Conservation (phyloP, 2,113 vertebrate species). For the Sminthopsis crassicaudata region DNA sequence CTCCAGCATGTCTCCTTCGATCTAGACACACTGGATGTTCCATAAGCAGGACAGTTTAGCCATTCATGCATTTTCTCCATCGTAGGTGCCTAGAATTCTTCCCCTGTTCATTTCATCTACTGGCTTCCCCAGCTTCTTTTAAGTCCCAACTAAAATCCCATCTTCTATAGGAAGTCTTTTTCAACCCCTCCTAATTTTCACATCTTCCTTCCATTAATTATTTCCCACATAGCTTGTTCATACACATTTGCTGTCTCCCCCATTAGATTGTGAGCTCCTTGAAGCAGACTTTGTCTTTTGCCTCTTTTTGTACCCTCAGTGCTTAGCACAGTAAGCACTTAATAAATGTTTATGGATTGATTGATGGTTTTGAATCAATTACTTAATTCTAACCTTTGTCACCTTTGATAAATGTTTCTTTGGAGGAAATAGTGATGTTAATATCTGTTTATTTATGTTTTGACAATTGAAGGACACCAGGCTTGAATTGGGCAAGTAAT, state of each 20-base stretch:
- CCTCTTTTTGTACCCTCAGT: neutral
- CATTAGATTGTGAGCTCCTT: neutral
- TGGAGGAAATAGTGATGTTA: constrained; percentile 50
- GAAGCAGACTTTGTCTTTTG: neutral
- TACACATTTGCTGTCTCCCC: neutral
- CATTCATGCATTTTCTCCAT: neutral
- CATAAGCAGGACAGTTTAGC: neutral
- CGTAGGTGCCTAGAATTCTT: neutral
- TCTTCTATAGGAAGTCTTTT: neutral
- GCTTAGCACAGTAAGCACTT: neutral
- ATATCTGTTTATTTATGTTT: constrained; percentile 52
- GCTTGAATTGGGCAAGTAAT: constrained; percentile 46
- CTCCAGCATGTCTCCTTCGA: neutral
- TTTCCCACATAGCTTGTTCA: neutral
- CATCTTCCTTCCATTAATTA: neutral
- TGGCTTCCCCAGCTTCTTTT: neutral
- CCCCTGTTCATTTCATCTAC: neutral
- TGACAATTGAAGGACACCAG: constrained; percentile 54
- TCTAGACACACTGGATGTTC: neutral
- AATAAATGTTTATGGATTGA: neutral
- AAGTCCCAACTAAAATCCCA: neutral
- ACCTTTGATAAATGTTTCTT: constrained; percentile 44
- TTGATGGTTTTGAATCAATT: constrained; percentile 27
- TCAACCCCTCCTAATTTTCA: neutral
- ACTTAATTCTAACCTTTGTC: constrained; percentile 42